A percentile compares a stretch with the other conserved stretches of the same genome.
phyloP scores from a whole-genome alignment of 1,140 invertebrate genomes.

The Battus philenor region DNA sequence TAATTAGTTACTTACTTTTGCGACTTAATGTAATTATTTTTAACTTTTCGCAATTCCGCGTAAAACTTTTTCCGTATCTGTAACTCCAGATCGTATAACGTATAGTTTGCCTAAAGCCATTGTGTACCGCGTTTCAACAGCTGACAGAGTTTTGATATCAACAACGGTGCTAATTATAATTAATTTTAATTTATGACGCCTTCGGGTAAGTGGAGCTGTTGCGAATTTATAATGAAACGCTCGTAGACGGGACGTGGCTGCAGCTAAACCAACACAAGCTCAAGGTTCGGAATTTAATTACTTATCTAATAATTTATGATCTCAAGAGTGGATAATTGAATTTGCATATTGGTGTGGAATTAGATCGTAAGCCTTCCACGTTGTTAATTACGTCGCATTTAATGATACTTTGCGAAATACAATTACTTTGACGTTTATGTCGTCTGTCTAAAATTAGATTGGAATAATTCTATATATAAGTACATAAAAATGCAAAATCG shows the following conservation, averaged over 20 bases:
- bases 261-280: slow-evolving; percentile 6
- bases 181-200: slow-evolving; percentile 11
- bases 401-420: too few relatives aligned
- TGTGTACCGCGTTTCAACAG: neutral
- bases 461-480: too few relatives aligned
- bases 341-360: slow-evolving; percentile 7
- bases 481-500: too few relatives aligned
- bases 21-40: too few relatives aligned
- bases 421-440: too few relatives aligned
- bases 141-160: neutral
- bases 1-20: too few relatives aligned
- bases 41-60: too few relatives aligned
- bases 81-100: too few relatives aligned
- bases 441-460: too few relatives aligned
- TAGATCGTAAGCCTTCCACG: neutral
- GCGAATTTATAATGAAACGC: slow-evolving; percentile 3
- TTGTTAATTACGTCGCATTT: neutral
- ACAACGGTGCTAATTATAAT: slow-evolving; percentile 1
- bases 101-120: too few relatives aligned
- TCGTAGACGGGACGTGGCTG: slow-evolving; percentile 1
- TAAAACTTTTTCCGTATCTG: too few relatives aligned
- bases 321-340: neutral
- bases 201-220: slow-evolving; percentile 2
- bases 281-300: slow-evolving; percentile 11
- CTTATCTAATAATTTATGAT: slow-evolving; percentile 3